Evolutionary conservation across 2,113 vertebrate species (phyloP).

Genomic region (Prunella fulvescens): DNA sequence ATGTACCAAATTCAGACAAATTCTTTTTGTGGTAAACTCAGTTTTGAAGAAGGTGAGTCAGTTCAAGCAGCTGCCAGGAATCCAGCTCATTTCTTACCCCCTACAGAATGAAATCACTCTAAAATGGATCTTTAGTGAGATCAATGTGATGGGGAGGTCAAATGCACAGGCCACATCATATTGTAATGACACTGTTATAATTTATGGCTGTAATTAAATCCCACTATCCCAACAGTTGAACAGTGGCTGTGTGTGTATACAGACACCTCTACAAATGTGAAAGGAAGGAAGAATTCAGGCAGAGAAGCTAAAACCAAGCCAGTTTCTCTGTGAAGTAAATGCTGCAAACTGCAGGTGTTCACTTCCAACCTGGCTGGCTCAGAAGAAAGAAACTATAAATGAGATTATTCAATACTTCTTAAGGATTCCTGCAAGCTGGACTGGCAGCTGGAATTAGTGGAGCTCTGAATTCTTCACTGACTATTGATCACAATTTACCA

Average conservation of each 20-base stretch:
- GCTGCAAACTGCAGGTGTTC: not conserved
- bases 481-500: not conserved
- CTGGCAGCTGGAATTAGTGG: not conserved
- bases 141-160: not conserved
- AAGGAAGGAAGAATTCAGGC: not conserved
- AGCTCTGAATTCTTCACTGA: not conserved
- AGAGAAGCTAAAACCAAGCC: not conserved
- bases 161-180: not conserved
- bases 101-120: not conserved
- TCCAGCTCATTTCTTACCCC: not conserved
- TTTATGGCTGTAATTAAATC: not conserved
- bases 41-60: not conserved
- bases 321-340: not conserved
- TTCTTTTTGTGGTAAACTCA: not conserved
- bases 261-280: not conserved
- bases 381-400: not conserved
- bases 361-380: not conserved
- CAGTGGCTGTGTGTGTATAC: not conserved
- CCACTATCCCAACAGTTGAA: not conserved
- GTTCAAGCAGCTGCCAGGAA: not conserved
- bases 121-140: not conserved
- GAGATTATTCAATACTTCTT: not conserved
- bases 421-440: not conserved
- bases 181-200: not conserved
- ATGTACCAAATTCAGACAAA: not conserved